These are phyloP conservation scores for Tinamus guttatus DNA, from an alignment of 2,113 vertebrate genomes.

Conservation along the genomic window DNA sequence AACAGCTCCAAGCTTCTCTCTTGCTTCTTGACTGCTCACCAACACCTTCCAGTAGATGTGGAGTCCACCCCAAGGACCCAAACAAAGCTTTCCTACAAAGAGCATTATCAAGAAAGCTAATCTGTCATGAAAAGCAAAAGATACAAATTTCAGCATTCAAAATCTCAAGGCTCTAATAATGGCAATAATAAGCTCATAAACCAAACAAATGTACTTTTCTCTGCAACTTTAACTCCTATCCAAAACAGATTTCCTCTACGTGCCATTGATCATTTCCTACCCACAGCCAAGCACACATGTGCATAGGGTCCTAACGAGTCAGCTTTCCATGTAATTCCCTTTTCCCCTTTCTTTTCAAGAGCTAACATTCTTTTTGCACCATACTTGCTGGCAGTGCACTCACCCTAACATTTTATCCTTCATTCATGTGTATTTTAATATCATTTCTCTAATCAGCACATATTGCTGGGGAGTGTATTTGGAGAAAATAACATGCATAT, in stretches of 20 bases:
- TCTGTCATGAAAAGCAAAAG: neutral
- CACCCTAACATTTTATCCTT: neutral
- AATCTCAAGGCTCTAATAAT: neutral
- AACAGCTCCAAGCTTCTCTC: neutral
- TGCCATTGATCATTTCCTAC: neutral
- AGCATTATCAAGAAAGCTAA: neutral
- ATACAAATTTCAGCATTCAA: neutral
- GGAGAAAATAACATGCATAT: neutral
- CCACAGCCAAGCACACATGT: neutral
- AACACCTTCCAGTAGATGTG: neutral
- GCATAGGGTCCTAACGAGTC: neutral
- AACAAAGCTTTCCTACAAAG: neutral
- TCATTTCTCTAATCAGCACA: conserved; percentile 9
- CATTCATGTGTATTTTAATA: neutral
- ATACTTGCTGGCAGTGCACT: neutral
- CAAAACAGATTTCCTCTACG: neutral
- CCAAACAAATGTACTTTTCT: neutral
- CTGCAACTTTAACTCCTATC: neutral
- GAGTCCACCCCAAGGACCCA: rapidly evolving
- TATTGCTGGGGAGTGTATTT: conserved; percentile 12
- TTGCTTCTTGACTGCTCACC: neutral
- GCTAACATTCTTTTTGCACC: neutral
- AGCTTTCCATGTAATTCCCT: neutral
- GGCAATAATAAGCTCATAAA: neutral
- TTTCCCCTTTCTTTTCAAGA: neutral